A percentile compares a stretch with the other conserved stretches of the same genome.
These are phyloP conservation scores for Pollachius pollachius DNA, from an alignment of 2,113 vertebrate genomes.

Conservation along the genomic window DNA sequence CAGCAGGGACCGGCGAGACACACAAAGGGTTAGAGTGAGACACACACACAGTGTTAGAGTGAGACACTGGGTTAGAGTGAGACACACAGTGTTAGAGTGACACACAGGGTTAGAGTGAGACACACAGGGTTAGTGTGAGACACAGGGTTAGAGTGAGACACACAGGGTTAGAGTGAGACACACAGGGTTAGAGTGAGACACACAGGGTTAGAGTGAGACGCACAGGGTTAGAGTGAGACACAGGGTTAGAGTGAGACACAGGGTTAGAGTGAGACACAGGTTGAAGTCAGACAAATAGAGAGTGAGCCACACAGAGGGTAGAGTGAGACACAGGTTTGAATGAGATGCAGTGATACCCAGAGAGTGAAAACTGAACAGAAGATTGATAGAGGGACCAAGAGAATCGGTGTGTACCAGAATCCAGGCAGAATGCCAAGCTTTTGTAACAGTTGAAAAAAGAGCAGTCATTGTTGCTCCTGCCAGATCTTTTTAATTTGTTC, in stretches of 20 bases:
- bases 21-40: neutral
- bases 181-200: slow-evolving; percentile 7
- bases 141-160: neutral
- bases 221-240: no score
- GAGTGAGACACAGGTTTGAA: no score
- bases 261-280: no score
- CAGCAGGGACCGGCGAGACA: neutral
- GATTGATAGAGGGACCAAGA: neutral
- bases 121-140: no score
- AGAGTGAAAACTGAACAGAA: slow-evolving; percentile 7
- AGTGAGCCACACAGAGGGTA: no score
- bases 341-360: neutral
- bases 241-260: no score
- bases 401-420: slow-evolving; percentile 34
- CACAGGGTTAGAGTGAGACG: no score
- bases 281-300: no score
- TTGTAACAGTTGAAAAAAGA: slow-evolving; percentile 24
- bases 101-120: neutral
- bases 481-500: slow-evolving; percentile 24
- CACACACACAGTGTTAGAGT: neutral
- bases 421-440: slow-evolving; percentile 34
- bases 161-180: slow-evolving; percentile 1
- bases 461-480: slow-evolving; percentile 35
- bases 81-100: neutral
- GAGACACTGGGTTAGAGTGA: neutral